A percentile compares a stretch with the other conserved stretches of the same genome.
phyloP scores from a whole-genome alignment of 92 coral and sea anemone genomes.

The Siderastrea radians region DNA sequence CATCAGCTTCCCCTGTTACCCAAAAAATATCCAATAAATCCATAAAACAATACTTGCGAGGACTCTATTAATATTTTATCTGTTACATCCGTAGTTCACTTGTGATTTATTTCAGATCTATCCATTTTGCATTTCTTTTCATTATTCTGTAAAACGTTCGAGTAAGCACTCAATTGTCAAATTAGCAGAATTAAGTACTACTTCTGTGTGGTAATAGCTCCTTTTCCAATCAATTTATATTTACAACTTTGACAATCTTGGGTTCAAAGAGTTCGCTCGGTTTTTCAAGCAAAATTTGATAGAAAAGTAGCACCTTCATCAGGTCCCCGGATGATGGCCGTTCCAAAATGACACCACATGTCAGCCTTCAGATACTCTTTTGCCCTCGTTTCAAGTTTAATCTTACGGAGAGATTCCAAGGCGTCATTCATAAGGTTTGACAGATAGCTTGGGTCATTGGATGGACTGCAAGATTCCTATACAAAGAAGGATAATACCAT shows the following conservation, averaged over 20 bases:
- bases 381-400: slow-evolving; percentile 3
- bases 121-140: no score
- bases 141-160: no score
- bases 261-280: no score
- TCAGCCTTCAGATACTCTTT: slow-evolving; percentile 2
- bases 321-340: slow-evolving; percentile 15
- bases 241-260: no score
- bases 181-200: no score
- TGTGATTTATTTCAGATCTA: background rate
- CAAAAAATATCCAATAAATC: background rate
- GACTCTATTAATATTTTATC: background rate
- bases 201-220: no score
- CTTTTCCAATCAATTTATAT: no score
- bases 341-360: slow-evolving; percentile 57
- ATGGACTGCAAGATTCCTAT: background rate
- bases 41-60: background rate
- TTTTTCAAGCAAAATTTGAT: no score
- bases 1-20: background rate
- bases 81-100: background rate
- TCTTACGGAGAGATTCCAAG: slow-evolving; percentile 9
- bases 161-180: no score
- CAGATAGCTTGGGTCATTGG: slow-evolving; percentile 6
- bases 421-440: background rate
- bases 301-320: slow-evolving; percentile 15
- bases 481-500: background rate